Evolutionary conservation across 2,113 vertebrate species (phyloP).

Genomic region (Tringa solitaria): DNA sequence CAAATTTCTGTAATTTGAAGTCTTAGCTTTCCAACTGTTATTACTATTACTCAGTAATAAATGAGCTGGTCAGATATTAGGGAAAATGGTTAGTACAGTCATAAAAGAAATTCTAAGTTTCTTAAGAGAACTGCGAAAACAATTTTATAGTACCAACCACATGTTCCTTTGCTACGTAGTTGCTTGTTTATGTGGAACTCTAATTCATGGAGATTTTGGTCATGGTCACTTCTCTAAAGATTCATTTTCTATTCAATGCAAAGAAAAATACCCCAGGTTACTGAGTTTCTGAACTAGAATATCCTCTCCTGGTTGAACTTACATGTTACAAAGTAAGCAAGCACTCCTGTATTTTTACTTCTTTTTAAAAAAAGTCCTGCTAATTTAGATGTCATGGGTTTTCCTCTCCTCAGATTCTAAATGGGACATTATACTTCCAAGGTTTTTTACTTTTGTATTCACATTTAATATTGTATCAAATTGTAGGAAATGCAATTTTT

Average conservation of each 20-base stretch:
- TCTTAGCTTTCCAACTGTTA: background rate
- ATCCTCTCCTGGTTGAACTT: background rate
- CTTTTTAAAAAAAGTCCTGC: background rate
- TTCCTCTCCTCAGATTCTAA: background rate
- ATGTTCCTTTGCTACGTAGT: background rate
- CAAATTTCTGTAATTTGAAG: background rate
- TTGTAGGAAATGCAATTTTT: background rate
- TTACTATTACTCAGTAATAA: background rate
- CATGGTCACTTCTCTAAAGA: background rate
- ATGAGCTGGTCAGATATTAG: background rate
- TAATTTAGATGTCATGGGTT: background rate
- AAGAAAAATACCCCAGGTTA: background rate
- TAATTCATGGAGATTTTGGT: background rate
- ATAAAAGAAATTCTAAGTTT: background rate
- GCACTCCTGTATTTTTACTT: background rate
- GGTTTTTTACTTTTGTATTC: background rate
- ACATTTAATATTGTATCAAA: background rate
- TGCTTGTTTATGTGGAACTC: background rate
- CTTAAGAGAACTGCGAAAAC: background rate
- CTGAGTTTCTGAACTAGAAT: background rate
- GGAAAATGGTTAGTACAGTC: background rate
- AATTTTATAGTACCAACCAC: background rate
- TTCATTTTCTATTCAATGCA: background rate
- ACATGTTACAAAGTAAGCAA: background rate
- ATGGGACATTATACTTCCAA: background rate